Base-by-base conservation (phyloP, 2,113 vertebrate genomes). In the Planiliza haematocheilus region DNA sequence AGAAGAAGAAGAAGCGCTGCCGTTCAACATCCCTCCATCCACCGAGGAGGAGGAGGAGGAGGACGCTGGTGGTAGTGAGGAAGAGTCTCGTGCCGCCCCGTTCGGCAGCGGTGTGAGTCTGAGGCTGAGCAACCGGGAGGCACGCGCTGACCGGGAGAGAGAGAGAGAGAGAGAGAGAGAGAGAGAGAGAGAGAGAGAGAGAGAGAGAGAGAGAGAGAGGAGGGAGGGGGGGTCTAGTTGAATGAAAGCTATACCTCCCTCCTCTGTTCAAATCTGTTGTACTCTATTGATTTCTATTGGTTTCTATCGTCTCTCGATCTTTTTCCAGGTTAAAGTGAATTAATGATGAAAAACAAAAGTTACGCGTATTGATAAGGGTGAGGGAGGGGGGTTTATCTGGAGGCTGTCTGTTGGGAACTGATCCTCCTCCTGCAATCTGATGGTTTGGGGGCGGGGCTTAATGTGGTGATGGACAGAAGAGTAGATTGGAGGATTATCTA, bases 1-100 rank as follows among this genome's bases (percentile, higher is more conserved):
- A 16, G 58, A 24, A 4, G 60, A 37, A 48, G 82, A 73, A 55
- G 75, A 52, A 66, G 55, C 42, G 71, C 61, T 67, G 39, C 60
- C 18, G 61, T 38, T 63, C 39, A 74, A 53, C 71, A 67, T 74
- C 78, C 75, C 52, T 80, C 79, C 77, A 45, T 55, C 63, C 70
- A 43, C 18, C 7, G 58, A 38, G 21, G 45, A 70, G 36, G 45
- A 71, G 45, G 43, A 73, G 18, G 61, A 61, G 20, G 58, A 70
- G 34, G 77, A 45, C 0, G 53, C 10, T 8, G 71, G 2, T 4
- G 55, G 17, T 2, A 62, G 2, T 16, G 66, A 76, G 42, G 67
- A 80, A 67, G 70, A 74, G 52, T 67, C 63, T 56, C 66, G 63
- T 39, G 61, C 61, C 17, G 58, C 41, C 24, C 61, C 49, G 76